These are phyloP conservation scores for Salticus scenicus DNA, from an alignment of 2,888 invertebrate species.

Conservation along the genomic window DNA sequence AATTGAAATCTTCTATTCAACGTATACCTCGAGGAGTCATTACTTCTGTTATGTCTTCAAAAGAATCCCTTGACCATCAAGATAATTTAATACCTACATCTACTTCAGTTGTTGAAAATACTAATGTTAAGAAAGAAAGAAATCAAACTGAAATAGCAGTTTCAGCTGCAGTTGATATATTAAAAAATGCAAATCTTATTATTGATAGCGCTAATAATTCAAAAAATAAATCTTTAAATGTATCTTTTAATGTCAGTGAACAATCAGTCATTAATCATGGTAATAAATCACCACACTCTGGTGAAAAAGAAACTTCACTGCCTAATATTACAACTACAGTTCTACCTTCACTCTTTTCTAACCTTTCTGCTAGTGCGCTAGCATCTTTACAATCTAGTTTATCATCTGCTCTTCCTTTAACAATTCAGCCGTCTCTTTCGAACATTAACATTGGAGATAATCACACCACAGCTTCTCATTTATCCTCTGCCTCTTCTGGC, in stretches of 20 bases:
- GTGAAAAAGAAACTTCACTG: slow-evolving; percentile 33
- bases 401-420: slow-evolving; percentile 55
- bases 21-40: slow-evolving; percentile 61
- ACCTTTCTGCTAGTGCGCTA: slow-evolving; percentile 63
- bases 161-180: slow-evolving; percentile 17
- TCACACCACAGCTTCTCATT: slow-evolving; percentile 27
- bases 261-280: slow-evolving; percentile 46
- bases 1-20: slow-evolving; percentile 49
- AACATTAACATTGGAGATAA: slow-evolving; percentile 47
- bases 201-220: slow-evolving; percentile 24
- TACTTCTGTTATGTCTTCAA: slow-evolving; percentile 61
- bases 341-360: slow-evolving; percentile 59
- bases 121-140: slow-evolving; percentile 29
- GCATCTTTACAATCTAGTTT: slow-evolving; percentile 64
- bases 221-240: slow-evolving; percentile 26
- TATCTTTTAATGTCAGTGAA: slow-evolving; percentile 32
- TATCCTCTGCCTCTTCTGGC: slow-evolving; percentile 34
- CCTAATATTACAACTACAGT: slow-evolving; percentile 50
- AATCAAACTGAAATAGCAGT: slow-evolving; percentile 32
- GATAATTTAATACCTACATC: slow-evolving; percentile 35
- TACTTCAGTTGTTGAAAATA: background rate
- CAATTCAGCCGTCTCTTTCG: slow-evolving; percentile 53
- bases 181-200: slow-evolving; percentile 30
- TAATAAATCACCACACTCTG: slow-evolving; percentile 39
- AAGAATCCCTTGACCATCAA: slow-evolving; percentile 37